Evolutionary conservation across 2,888 invertebrate genomes (phyloP), one percentile per base, ranked within the genome.

Genomic region (Julus scandinavius): DNA sequence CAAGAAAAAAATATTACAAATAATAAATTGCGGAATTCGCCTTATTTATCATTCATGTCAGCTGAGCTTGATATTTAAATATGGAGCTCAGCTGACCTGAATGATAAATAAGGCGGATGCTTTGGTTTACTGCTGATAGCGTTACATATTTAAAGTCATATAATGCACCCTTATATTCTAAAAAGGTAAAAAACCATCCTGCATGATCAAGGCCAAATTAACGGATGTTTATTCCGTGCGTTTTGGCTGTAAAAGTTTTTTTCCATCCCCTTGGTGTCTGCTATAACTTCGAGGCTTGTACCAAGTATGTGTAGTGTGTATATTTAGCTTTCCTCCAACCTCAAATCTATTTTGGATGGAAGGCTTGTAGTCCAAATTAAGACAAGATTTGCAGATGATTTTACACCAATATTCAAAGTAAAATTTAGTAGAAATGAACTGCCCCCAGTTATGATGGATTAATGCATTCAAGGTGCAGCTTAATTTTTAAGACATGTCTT

Each of bases 261-360:
- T n/a, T 20, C 20, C 20, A 41, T 85, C 13, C 85, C 49, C 49
- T 85, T 41, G 85, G 85, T 85, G 41, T 41, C 85, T 49, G 85
- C 49, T 72, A 72, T 29, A 72, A 72, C 72, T 85, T 85, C 20
- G 85, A 20, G 41, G 85, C 85, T 85, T 49, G n/a, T 85, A 85
- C 49, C 85, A 85, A 85, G 45, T 85, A 85, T 85, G 41, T 85
- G 49, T 20, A n/a, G 41, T 29, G n/a, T 41, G 49, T 85, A 85
- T 85, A 85, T 85, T 85, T 85, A 85, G 85, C 85, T 85, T 85
- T 85, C n/a, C 85, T 85, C 40, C 85, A 85, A 41, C 85, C 85
- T 85, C 85, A 85, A 49, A 41, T 45, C 85, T 85, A 85, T 85
- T 85, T 85, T 85, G 85, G 85, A 41, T 85, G 41, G 41, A 49